Conservation (phyloP, 2,113 vertebrate genomes). For the Smithornis capensis region DNA sequence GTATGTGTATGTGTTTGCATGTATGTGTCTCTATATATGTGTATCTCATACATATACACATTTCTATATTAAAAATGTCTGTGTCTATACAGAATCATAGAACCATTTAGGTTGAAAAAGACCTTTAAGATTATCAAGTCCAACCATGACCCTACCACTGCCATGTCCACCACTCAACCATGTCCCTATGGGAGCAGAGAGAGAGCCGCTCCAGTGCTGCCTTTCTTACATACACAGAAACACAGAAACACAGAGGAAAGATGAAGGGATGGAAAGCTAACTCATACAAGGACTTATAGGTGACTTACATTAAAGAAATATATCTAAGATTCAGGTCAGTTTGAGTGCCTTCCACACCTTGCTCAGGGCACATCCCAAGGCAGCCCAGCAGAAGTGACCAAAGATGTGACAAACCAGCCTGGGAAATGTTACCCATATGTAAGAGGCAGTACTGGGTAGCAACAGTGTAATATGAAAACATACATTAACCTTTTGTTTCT, state of each 20-base stretch:
- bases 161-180: background rate
- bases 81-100: background rate
- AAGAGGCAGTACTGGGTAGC: background rate
- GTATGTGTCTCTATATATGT: background rate
- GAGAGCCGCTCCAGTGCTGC: background rate
- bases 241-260: background rate
- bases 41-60: background rate
- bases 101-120: background rate
- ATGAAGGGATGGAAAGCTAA: background rate
- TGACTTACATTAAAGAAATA: background rate
- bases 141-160: background rate
- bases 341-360: background rate
- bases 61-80: background rate
- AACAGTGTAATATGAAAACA: background rate
- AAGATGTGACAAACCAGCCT: background rate
- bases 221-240: background rate
- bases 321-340: background rate
- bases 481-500: background rate
- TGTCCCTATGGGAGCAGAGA: background rate
- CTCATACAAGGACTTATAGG: background rate
- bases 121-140: background rate
- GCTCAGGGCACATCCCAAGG: background rate
- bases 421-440: background rate
- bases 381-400: background rate
- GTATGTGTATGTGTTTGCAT: rapidly evolving